Conservation (phyloP, 2,888 invertebrate genomes). For the Ormyrus rosae region DNA sequence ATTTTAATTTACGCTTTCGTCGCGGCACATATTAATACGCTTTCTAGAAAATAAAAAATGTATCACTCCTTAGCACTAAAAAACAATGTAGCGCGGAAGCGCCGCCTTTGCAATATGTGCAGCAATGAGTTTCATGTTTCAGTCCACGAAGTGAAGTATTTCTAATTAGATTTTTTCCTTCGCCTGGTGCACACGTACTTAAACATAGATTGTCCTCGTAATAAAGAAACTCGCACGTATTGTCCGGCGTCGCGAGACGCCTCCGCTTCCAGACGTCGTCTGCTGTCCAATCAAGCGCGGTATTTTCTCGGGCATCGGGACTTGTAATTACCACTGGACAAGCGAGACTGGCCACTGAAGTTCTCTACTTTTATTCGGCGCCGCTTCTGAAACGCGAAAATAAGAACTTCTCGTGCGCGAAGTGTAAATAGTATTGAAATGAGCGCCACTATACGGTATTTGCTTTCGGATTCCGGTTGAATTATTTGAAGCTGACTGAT, state of each 20-base stretch:
- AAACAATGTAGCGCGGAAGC: conserved; percentile 15
- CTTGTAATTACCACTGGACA: neutral
- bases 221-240: conserved; percentile 30
- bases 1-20: too few relatives aligned
- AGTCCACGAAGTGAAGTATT: conserved; percentile 20
- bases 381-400: conserved; percentile 4
- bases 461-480: conserved; percentile 26
- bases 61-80: neutral
- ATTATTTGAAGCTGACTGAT: conserved; percentile 27
- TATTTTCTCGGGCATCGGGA: neutral
- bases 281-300: conserved; percentile 15
- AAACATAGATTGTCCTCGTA: neutral
- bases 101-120: neutral
- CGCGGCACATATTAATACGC: too few relatives aligned
- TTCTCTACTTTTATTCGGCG: neutral
- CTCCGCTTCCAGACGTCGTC: conserved; percentile 9
- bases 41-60: neutral
- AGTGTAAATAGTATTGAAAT: conserved; percentile 14
- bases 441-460: conserved; percentile 5
- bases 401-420: conserved; percentile 3
- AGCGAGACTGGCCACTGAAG: neutral
- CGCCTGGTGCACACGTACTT: neutral
- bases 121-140: conserved; percentile 31
- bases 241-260: neutral
- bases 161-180: conserved; percentile 44